Conservation (phyloP, 2,113 vertebrate species). For the Gadus chalcogrammus region DNA sequence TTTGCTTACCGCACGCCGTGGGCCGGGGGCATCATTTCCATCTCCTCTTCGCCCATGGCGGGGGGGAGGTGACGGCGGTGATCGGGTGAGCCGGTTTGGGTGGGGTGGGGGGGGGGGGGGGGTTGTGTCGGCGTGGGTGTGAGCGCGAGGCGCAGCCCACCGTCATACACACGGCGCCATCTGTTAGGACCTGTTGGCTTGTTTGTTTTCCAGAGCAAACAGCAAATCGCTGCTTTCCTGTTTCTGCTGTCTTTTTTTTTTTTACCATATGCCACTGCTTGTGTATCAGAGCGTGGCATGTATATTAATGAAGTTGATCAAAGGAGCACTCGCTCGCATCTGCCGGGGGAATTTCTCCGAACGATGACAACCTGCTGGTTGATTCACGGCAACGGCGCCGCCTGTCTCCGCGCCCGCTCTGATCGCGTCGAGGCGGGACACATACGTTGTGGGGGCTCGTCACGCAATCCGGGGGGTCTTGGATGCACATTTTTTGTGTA, state of each 20-base stretch:
- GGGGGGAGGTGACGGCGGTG: too few species aligned
- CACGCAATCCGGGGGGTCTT: too few species aligned
- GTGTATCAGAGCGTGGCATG: constrained; percentile 90
- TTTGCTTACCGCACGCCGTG: too few species aligned
- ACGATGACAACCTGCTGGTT: constrained; percentile 44
- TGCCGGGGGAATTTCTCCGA: constrained; percentile 41
- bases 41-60: too few species aligned
- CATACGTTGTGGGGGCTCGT: neutral
- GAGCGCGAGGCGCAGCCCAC: constrained; percentile 72
- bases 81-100: too few species aligned
- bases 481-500: too few species aligned
- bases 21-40: too few species aligned
- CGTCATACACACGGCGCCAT: constrained; percentile 84
- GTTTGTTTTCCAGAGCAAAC: constrained; percentile 99
- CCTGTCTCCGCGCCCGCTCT: constrained; percentile 27
- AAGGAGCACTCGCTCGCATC: constrained; percentile 67
- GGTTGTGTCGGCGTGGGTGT: too few species aligned
- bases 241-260: constrained; percentile 80
- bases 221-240: constrained; percentile 97
- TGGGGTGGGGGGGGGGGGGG: too few species aligned
- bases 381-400: constrained; percentile 45
- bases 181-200: constrained; percentile 98
- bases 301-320: constrained; percentile 98
- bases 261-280: constrained; percentile 94
- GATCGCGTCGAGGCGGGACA: constrained; percentile 15